Evolutionary conservation across 2,797 vertebrate species (phyloP), one percentile per base, ranked within the genome.

Genomic region (Sebastes oblongus): DNA sequence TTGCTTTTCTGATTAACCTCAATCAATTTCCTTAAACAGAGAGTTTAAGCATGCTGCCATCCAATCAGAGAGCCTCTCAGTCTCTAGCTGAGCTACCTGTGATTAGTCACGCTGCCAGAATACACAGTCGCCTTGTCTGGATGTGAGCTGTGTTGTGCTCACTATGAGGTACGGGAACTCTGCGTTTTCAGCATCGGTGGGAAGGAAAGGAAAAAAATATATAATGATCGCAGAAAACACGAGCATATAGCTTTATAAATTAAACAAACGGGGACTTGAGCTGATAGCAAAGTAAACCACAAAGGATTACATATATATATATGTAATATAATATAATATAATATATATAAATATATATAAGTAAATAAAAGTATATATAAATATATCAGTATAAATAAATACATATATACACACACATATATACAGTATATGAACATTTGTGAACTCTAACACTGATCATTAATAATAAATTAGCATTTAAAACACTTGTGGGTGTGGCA

Each of bases 21-120:
- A 77, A 54, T 71, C 80, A 66, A 7, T 13, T 72, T 74, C 32
- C 62, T 70, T 50, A 75, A 80, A 30, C 58, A 46, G 72, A 77
- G 22, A 25, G 11, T 77, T 79, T 27, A 66, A 42, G 20, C 59
- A 50, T 18, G 70, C 74, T 72, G 55, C 67, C 66, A 46, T 81
- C 76, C 79, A 89, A 89, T 89, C 83, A 88, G 75, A 76, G 42
- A 18, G 11, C n/a, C 50, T 30, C 30, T 39, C 46, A 5, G 72
- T 72, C 84, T 85, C 81, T 84, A 77, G 87, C 84, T 86, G 84
- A 71, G 84, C 32, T 27, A 75, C 64, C 56, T 66, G 66, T 67
- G 55, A 86, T 86, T 78, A 72, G 71, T 79, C 5, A 70, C 24
- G 60, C 59, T 30, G 34, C 70, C 67, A 58, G 72, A 72, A 61